Evolutionary conservation across 2,888 invertebrate genomes (phyloP).

Genomic region (Copidosoma aretas): DNA sequence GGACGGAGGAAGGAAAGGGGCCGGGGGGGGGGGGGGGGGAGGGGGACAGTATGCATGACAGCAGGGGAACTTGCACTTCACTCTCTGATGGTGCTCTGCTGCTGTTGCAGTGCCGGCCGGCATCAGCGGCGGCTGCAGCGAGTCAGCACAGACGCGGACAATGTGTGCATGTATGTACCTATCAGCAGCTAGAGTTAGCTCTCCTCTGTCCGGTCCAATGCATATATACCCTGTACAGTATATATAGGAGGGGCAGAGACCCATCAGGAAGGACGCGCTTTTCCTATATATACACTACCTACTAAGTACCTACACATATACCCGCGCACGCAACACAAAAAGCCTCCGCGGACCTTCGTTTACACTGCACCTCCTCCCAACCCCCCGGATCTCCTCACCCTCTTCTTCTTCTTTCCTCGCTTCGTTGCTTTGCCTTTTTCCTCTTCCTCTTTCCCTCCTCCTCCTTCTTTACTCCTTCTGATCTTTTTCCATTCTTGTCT

Average conservation of each 20-base stretch:
- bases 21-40: neutral
- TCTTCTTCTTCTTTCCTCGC: conserved; percentile 39
- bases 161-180: too few species aligned
- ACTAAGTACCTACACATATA: too few species aligned
- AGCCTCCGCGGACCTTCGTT: conserved; percentile 14
- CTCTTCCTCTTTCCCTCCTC: conserved; percentile 3
- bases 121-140: too few species aligned
- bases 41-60: too few species aligned
- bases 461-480: neutral
- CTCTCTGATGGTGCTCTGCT: neutral
- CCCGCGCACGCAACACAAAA: neutral
- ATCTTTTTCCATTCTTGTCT: conserved; percentile 1
- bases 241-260: conserved; percentile 62
- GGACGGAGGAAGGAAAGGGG: neutral
- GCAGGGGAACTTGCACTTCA: conserved; percentile 27
- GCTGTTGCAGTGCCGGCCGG: neutral
- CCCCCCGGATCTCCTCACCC: conserved; percentile 21
- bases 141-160: too few species aligned
- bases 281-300: conserved; percentile 33
- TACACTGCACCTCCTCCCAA: conserved; percentile 16
- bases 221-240: too few species aligned
- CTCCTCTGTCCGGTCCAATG: conserved; percentile 16
- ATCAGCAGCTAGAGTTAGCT: conserved; percentile 6
- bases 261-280: conserved; percentile 61
- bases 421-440: conserved; percentile 15